Conservation (phyloP, 30 jellyfish, hydroid and myxozoan species). For the Sanderia malayensis region DNA sequence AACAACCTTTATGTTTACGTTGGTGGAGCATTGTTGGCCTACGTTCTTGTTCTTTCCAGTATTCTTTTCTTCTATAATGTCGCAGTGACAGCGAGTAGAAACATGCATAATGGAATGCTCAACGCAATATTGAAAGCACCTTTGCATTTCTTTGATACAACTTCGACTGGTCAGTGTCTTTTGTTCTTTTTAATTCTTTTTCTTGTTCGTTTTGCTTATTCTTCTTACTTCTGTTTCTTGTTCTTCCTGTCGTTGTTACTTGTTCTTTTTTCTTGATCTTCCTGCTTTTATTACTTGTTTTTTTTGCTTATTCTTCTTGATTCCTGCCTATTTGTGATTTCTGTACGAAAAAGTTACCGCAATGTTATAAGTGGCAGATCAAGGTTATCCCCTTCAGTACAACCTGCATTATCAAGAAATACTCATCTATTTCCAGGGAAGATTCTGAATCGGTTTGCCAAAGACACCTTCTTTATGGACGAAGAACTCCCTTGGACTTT, state of each 20-base stretch:
- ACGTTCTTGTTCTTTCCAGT: conserved; percentile 10
- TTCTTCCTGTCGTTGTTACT: no score
- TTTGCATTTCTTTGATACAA: conserved; percentile 64
- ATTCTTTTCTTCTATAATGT: conserved; percentile 30
- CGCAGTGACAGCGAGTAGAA: conserved; percentile 49
- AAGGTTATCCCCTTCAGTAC: no score
- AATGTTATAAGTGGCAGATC: no score
- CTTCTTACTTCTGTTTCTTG: no score
- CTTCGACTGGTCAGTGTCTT: conserved; percentile 54
- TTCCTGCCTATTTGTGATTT: no score
- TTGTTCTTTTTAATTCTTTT: no score
- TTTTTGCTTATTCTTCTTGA: no score
- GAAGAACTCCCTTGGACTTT: conserved; percentile 83
- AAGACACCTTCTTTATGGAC: conserved; percentile 69
- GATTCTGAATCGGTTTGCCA: conserved; percentile 56
- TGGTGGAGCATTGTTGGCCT: conserved; percentile 32
- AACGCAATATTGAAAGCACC: conserved; percentile 54
- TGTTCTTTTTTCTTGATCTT: no score
- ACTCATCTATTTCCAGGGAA: no score
- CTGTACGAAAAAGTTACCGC: no score
- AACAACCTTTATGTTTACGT: conserved; percentile 54
- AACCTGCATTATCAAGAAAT: neutral
- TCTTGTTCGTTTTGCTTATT: no score
- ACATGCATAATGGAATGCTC: conserved; percentile 56
- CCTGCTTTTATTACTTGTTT: no score